phyloP scores from a whole-genome alignment of 1,140 invertebrate species.

The Neodiprion pinetum region DNA sequence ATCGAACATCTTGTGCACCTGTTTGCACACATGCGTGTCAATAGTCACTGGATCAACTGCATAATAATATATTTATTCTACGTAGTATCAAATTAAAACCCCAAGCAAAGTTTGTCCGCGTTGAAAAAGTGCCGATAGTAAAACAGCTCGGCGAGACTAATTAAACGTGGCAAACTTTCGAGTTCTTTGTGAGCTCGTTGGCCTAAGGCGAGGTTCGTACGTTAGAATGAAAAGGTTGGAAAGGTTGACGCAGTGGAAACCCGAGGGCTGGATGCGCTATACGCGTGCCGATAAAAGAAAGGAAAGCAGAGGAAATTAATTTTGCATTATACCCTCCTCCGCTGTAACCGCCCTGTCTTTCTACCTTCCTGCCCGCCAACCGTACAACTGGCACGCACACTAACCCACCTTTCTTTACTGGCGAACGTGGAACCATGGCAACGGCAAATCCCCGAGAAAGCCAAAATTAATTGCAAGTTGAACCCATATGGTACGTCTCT shows the following conservation, averaged over 20 bases:
- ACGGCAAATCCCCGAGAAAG: slow-evolving; percentile 36
- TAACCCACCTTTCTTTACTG: too few species aligned
- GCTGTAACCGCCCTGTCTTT: neutral
- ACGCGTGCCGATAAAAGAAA: slow-evolving; percentile 25
- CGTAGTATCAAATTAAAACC: neutral
- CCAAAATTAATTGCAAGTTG: slow-evolving; percentile 39
- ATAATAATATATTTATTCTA: neutral
- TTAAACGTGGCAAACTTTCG: slow-evolving; percentile 29
- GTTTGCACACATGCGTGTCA: neutral
- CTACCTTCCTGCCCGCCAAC: neutral
- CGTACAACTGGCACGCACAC: neutral
- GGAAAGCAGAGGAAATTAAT: slow-evolving; percentile 41
- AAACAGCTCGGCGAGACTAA: slow-evolving; percentile 28
- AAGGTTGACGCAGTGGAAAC: slow-evolving; percentile 16
- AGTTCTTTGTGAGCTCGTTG: slow-evolving; percentile 22
- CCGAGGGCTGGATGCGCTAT: neutral
- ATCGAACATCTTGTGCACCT: too few species aligned
- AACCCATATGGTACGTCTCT: slow-evolving; percentile 27
- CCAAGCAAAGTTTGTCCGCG: neutral
- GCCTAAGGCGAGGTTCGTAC: slow-evolving; percentile 13
- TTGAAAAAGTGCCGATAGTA: neutral
- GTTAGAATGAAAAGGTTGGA: slow-evolving; percentile 19
- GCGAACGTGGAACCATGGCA: slow-evolving; percentile 14
- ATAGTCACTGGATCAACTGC: neutral
- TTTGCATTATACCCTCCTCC: slow-evolving; percentile 38